Evolutionary conservation across 2,888 invertebrate genomes (phyloP), one percentile per base, ranked within the genome.

Genomic region (Melinaea marsaeus): DNA sequence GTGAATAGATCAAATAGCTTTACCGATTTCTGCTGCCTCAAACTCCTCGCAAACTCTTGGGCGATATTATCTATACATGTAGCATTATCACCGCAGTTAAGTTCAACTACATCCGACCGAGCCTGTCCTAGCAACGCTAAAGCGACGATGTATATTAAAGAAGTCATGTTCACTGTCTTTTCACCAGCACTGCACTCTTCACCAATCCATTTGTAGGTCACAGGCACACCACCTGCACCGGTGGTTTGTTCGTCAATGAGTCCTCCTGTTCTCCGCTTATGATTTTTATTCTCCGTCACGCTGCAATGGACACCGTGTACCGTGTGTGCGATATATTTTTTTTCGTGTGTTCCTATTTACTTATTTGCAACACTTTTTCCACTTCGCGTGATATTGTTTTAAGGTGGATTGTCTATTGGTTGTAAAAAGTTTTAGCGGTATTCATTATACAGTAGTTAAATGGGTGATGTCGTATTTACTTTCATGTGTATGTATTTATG

Each of bases 21-120:
- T 65, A 93, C 86, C 60, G 91, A 84, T 72, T 90, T 91, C 72
- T 91, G 89, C 60, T 91, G 86, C 60, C 88, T 81, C 65, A 93
- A 88, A 71, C 90, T 91, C 71, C 83, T 86, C 63, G 91, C 77
- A 58, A 93, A 84, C 69, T 92, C 88, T 66, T 79, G 87, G 32
- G 92, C 86, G 75, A 93, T 79, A 46, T 83, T 73, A 62, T 92
- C 88, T 47, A 93, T 86, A 72, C 93, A 93, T 66, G 92, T 92
- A 45, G 93, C 92, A 80, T 93, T 93, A 74, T 93, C 93, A 79
- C 91, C 91, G 82, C 93, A 93, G 72, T 80, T 85, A 37, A 91
- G 72, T 72, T 90, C 86, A 65, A 88, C 81, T 58, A 84, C 71
- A 32, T 68, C 79, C 63, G 84, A 83, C 61, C 74, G 74, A 68